Evolutionary conservation across 2,113 vertebrate genomes (phyloP), one percentile per base, ranked within the genome.

Genomic region (Recurvirostra avosetta): DNA sequence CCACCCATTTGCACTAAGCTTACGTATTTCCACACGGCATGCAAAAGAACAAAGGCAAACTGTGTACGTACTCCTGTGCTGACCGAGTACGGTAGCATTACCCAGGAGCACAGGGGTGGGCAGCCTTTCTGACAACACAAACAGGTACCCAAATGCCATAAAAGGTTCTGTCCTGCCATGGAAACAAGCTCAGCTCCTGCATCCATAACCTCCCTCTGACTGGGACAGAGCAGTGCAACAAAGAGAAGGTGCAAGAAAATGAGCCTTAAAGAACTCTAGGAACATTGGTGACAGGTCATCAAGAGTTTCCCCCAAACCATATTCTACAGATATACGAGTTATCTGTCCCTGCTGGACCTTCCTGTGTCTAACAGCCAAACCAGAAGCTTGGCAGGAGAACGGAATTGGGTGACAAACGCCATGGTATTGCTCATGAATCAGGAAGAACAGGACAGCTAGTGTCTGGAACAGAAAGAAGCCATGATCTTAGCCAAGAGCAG

Each of bases 371-470:
- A 8, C 45, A 25, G 73, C 15, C 11, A 40, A 71, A 26, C 5
- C 25, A 70, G n/a, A 7, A 77, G 2, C 14, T 41, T 70, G 26
- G 2, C 16, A 74, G 32, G 6, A 73, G 26, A 52, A 12, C 19
- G 4, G 8, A 66, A 61, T 0, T 38, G 9, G 2, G 19, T 27
- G 4, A 30, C 3, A 15, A 15, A 6, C 15, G 13, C 4, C 27
- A 50, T 23, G 6, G 10, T 17, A 40, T 32, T 77, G 9, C 6
- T 85, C 32, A 34, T 41, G 40, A 55, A 65, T 50, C 15, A 55
- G 19, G 11, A 45, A 27, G 14, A 73, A 18, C 1, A 49, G 6
- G 27, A 61, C 8, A 74, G 25, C 19, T 34, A 52, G 19, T 9
- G 65, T 23, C 16, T 14, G 30, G 6, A 71, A 25, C 4, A 71